Percentiles rank a stretch among this genome's conserved stretches.
Conservation (phyloP, 2,113 vertebrate species). For the Okapia johnstoni region DNA sequence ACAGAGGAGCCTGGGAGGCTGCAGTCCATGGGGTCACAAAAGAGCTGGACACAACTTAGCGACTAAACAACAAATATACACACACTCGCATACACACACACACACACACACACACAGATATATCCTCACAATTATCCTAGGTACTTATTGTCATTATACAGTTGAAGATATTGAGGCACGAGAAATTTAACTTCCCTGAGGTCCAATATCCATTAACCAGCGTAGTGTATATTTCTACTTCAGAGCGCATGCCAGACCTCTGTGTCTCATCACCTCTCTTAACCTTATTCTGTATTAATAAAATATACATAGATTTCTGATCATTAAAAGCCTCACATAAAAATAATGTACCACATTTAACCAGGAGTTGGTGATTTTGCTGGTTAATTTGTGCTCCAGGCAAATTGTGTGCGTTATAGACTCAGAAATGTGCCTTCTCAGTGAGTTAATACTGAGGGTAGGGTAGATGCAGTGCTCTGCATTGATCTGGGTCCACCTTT, state of each 20-base stretch:
- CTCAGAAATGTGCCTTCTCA: background rate
- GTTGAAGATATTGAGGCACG: background rate
- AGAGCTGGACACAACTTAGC: background rate
- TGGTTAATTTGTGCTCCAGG: background rate
- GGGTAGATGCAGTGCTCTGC: background rate
- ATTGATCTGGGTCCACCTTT: background rate
- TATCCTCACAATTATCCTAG: background rate
- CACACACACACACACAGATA: background rate
- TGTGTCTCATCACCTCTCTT: background rate
- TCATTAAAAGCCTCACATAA: background rate
- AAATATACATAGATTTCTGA: background rate
- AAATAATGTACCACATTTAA: background rate
- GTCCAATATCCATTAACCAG: background rate
- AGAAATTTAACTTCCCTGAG: background rate
- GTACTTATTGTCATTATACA: background rate
- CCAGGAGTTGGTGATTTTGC: background rate
- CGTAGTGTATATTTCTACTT: background rate
- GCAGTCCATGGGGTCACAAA: background rate
- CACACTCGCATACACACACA: background rate
- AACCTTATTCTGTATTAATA: background rate
- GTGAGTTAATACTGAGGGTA: background rate
- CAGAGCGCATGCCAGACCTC: background rate
- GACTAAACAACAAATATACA: background rate
- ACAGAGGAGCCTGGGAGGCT: background rate
- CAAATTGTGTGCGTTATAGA: background rate